Evolutionary conservation across 2,797 vertebrate species (phyloP), one percentile per base, ranked within the genome.

Genomic region (Pygocentrus nattereri): DNA sequence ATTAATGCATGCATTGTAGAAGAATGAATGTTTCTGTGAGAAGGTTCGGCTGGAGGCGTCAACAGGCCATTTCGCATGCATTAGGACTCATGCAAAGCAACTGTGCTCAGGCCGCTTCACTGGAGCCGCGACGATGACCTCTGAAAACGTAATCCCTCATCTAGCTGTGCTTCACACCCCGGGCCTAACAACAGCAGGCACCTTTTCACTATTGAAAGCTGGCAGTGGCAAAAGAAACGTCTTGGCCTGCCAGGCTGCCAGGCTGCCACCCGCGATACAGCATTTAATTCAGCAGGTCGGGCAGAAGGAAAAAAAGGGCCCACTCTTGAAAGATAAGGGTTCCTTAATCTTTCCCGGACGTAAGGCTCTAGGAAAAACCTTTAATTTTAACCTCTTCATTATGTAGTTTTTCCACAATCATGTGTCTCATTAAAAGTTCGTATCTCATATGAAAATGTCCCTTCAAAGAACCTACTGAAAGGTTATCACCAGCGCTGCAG

Each of bases 161-260:
- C 16, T 16, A 18, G 69, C 58, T 34, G 18, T 31, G 25, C 65
- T 71, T 30, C 52, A 5, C 38, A 70, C 67, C 38, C 41, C 59
- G 30, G 27, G 54, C 54, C 71, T 78, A 78, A 54, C 76, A 69
- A 79, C 59, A 62, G 69, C 78, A 73, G 44, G 27, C 27, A 50
- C 38, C 50, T 69, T 49, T 31, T 61, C 15, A 44, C 18, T 30
- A 21, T 16, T 61, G 30, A 67, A 59, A 38, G 34, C 34, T 38
- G 3, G 34, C 34, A 30, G 49, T 56, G 68, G 31, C 23, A 44
- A 76, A 62, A 25, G 21, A 76, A 49, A 41, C n/a, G n/a, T 61
- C 5, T 47, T 10, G 52, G 27, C 59, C 41, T 82, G 44, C 80
- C 41, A 44, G 41, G 4, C 41, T 82, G 44, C 80, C 41, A 44